These are phyloP conservation scores for Zoroaster sp. DNA, from an alignment of 53 echinoderm and acorn worm genomes.

Conservation along the genomic window DNA sequence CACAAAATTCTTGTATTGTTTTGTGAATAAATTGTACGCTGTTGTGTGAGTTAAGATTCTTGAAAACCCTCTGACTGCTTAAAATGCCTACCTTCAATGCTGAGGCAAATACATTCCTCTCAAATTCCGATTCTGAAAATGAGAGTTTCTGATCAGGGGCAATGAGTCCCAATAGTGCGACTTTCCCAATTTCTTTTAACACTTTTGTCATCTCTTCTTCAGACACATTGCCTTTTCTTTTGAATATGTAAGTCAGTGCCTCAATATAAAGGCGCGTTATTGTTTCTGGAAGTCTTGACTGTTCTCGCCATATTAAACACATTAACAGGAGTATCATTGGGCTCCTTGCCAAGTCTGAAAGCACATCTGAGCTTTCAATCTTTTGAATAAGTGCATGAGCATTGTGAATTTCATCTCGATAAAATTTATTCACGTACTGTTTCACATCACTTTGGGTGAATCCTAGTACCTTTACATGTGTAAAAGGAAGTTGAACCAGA, in stretches of 20 bases:
- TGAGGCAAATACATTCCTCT: neutral
- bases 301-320: slow-evolving; percentile 22
- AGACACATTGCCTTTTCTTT: neutral
- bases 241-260: slow-evolving; percentile 2
- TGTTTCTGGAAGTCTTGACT: neutral
- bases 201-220: neutral
- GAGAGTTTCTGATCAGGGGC: neutral
- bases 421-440: neutral
- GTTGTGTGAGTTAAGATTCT: neutral
- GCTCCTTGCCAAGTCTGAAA: slow-evolving; percentile 5
- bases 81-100: slow-evolving; percentile 2
- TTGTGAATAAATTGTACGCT: slow-evolving; percentile 15
- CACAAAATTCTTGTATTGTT: slow-evolving; percentile 23
- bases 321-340: slow-evolving; percentile 28
- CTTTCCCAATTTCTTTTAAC: neutral
- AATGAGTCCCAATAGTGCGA: slow-evolving; percentile 19
- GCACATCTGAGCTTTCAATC: neutral
- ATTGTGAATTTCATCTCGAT: neutral
- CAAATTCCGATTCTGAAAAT: neutral
- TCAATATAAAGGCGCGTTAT: neutral
- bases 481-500: slow-evolving; percentile 21
- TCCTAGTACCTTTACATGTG: neutral
- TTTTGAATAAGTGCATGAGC: neutral
- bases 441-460: neutral
- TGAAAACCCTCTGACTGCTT: slow-evolving; percentile 6